These are phyloP conservation scores for Prorops nasuta DNA, from an alignment of 1,140 invertebrate species.

Conservation along the genomic window DNA sequence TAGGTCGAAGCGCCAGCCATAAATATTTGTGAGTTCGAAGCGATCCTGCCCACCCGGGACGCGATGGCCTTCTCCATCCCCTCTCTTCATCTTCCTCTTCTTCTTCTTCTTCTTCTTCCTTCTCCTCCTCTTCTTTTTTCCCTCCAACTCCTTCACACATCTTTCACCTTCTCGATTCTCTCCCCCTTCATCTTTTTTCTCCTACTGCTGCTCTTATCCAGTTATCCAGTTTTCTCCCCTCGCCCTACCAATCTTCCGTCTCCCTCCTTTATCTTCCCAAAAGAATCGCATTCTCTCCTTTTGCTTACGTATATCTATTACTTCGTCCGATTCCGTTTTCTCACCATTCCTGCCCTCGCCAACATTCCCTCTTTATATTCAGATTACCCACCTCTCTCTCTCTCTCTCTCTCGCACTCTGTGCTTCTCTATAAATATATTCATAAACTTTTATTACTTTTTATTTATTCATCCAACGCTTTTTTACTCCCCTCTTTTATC, in stretches of 20 bases:
- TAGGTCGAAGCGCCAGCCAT: slow-evolving; percentile 52
- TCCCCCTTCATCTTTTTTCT: background rate
- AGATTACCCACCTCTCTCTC: no score
- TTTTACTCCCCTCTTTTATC: no score
- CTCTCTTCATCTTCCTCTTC: slow-evolving; percentile 17
- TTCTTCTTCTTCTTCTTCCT: background rate
- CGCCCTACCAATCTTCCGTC: background rate
- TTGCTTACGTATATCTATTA: slow-evolving; percentile 1
- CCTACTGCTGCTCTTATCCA: slow-evolving; percentile 8
- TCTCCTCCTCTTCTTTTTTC: background rate
- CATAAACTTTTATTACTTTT: no score
- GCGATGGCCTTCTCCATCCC: slow-evolving; percentile 19
- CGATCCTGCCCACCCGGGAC: slow-evolving; percentile 44
- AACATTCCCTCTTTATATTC: no score
- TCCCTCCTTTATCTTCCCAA: no score
- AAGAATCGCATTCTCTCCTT: background rate
- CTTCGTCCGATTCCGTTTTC: no score
- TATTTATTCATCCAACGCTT: no score
- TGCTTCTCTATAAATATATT: no score
- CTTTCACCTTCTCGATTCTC: background rate
- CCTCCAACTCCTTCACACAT: background rate
- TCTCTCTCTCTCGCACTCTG: no score
- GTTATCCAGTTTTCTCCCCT: slow-evolving; percentile 7
- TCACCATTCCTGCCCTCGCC: no score
- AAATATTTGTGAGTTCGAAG: slow-evolving; percentile 48